Evolutionary conservation across 2,797 vertebrate species (phyloP), one percentile per base, ranked within the genome.

Genomic region (Heteromormyrus szaboi): DNA sequence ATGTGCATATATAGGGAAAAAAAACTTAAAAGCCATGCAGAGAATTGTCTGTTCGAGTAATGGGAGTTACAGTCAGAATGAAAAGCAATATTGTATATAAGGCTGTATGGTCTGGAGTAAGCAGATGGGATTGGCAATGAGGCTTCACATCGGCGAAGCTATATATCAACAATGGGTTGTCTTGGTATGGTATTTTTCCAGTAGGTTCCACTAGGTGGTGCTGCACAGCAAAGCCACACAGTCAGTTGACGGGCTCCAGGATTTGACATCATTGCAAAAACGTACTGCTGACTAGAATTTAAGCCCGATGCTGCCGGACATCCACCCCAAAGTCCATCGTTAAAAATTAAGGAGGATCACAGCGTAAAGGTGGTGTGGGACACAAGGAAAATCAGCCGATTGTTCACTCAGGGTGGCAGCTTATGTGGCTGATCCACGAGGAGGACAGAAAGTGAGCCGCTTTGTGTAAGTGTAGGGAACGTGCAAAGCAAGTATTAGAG

Each of bases 21-120:
- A 86, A 92, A 86, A 94, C 90, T 92, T 91, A 95, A 53, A 95
- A 95, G 93, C 92, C 95, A 96, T 95, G 95, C 95, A 95, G 92
- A 94, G 76, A 86, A 41, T 90, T 48, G 29, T 86, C 86, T 90
- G 91, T 89, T 68, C 87, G 91, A 92, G 89, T 14, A 88, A 91
- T 81, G 91, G 90, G 19, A n/a, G 88, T 81, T 44, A 89, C 91
- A 76, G 91, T 92, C 90, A 94, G 93, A 95, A 90, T 92, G 51
- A 90, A 90, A 89, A 89, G 91, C 90, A 90, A 91, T 46, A 81
- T 92, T 91, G 90, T 83, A 3, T 2, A 90, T 91, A 91, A 90
- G 68, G 48, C 92, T 81, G 37, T 89, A 53, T 48, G 85, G 86
- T 88, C 87, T 87, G 51, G 62, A 88, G 50, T 76, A 76, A 72